Evolutionary conservation across 2,113 vertebrate species (phyloP).

Genomic region (Cottus gobio): DNA sequence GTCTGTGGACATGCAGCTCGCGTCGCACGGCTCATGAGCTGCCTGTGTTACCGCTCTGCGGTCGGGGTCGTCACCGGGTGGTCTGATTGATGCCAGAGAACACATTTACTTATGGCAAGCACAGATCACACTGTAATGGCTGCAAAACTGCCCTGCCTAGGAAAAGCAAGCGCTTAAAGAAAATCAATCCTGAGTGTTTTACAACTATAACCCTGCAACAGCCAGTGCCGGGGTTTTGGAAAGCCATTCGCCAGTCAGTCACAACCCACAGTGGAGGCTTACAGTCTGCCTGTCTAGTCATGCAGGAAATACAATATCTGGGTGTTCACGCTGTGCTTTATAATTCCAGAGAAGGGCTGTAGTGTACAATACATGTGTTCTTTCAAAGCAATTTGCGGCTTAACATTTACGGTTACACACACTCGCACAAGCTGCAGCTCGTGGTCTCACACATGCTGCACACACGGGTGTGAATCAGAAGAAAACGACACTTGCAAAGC

Average conservation of each 20-base stretch:
- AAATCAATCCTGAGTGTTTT: conserved; percentile 45
- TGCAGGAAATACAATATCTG: conserved; percentile 60
- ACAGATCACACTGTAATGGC: conserved; percentile 24
- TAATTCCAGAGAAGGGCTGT: conserved; percentile 31
- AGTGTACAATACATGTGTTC: conserved; percentile 17
- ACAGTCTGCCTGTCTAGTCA: conserved; percentile 45
- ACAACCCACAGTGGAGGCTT: conserved; percentile 25
- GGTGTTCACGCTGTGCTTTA: conserved; percentile 36
- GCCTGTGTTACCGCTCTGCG: neutral
- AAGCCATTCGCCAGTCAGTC: conserved; percentile 48
- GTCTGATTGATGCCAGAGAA: conserved; percentile 24
- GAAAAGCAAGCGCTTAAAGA: conserved; percentile 11
- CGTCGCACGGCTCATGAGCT: conserved; percentile 12
- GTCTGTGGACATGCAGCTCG: conserved; percentile 32
- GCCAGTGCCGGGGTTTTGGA: conserved; percentile 11
- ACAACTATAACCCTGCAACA: conserved; percentile 22
- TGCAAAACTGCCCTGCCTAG: neutral
- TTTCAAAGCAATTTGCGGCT: conserved; percentile 37
- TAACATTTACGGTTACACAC: conserved; percentile 8
- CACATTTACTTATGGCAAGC: conserved; percentile 15
- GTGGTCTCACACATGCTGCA: neutral
- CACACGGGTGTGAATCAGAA: neutral
- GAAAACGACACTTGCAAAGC: conserved; percentile 1
- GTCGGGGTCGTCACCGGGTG: conserved; percentile 9
- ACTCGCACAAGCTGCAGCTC: neutral